A percentile compares a stretch with the other conserved stretches of the same genome.
These are phyloP conservation scores for Ptychobarbus kaznakovi DNA, from an alignment of 2,797 vertebrate species.

Conservation along the genomic window DNA sequence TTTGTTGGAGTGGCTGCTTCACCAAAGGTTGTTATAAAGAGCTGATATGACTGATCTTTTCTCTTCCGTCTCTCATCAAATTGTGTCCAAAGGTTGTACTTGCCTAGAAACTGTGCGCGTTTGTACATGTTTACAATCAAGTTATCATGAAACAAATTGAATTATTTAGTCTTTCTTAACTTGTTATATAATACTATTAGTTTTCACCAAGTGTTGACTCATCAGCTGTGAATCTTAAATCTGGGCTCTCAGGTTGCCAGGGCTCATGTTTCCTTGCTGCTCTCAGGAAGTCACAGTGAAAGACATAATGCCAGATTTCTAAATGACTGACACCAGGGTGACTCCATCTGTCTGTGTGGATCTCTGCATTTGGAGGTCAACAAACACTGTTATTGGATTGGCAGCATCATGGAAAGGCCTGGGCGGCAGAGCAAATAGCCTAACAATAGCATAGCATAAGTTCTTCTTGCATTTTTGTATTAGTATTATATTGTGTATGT, in stretches of 20 bases:
- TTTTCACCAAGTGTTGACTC: conserved; percentile 69
- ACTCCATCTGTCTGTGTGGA: conserved; percentile 49
- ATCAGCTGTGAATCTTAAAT: conserved; percentile 78
- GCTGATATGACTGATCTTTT: conserved; percentile 32
- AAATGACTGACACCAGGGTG: conserved; percentile 65
- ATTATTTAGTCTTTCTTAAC: background rate
- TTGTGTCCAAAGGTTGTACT: conserved; percentile 46
- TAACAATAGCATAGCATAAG: background rate
- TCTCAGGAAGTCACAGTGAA: conserved; percentile 74
- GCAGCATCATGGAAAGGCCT: background rate
- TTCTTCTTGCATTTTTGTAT: background rate
- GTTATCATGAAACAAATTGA: background rate
- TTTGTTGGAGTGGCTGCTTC: conserved; percentile 60
- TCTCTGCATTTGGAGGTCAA: background rate
- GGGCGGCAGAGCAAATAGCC: background rate
- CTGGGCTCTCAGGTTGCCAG: conserved; percentile 76
- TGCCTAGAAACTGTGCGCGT: background rate
- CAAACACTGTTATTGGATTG: conserved; percentile 9
- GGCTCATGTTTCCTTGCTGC: conserved; percentile 68
- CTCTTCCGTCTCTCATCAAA: background rate
- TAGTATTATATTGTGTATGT: background rate
- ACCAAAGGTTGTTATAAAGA: conserved; percentile 65
- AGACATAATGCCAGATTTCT: conserved; percentile 77
- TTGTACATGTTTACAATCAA: background rate
- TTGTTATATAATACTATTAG: conserved; percentile 51